Evolutionary conservation across 2,888 invertebrate species (phyloP).

Genomic region (Stenoptilia bipunctidactyla): DNA sequence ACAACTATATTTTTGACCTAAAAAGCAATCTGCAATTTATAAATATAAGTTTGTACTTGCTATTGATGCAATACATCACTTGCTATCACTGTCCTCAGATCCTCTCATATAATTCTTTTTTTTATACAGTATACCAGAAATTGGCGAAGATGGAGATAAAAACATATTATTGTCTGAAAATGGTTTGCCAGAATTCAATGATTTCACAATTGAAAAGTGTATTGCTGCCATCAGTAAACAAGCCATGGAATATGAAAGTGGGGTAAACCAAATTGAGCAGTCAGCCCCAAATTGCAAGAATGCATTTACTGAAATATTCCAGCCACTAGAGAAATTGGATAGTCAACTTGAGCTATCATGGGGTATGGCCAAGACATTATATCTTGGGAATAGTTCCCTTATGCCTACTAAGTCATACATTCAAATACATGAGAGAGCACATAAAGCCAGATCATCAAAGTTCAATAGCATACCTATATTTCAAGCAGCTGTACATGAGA

Average conservation of each 20-base stretch:
- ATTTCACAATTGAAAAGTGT: constrained; percentile 86
- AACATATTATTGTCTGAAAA: constrained; percentile 80
- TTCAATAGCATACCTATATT: constrained; percentile 80
- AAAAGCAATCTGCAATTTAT: too few relatives aligned
- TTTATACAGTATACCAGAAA: constrained; percentile 80
- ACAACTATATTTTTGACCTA: too few relatives aligned
- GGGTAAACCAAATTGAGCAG: constrained; percentile 77
- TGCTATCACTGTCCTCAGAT: not conserved
- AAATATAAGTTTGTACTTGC: too few relatives aligned
- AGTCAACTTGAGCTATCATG: constrained; percentile 85
- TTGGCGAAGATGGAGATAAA: constrained; percentile 85
- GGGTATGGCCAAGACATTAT: constrained; percentile 88
- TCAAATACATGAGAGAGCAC: constrained; percentile 84
- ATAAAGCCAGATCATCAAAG: constrained; percentile 79
- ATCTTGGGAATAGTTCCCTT: constrained; percentile 81
- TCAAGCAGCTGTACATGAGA: constrained; percentile 73
- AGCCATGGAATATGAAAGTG: constrained; percentile 84
- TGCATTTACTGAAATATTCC: constrained; percentile 77
- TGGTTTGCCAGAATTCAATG: constrained; percentile 84
- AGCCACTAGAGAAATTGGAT: constrained; percentile 80
- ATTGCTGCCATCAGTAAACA: constrained; percentile 87
- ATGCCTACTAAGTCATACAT: constrained; percentile 86
- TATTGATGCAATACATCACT: not conserved
- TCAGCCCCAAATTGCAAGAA: constrained; percentile 46
- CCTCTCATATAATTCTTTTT: constrained; percentile 3